These are phyloP conservation scores for Neosilurus hyrtlii DNA, from an alignment of 2,797 vertebrate genomes.

Conservation along the genomic window DNA sequence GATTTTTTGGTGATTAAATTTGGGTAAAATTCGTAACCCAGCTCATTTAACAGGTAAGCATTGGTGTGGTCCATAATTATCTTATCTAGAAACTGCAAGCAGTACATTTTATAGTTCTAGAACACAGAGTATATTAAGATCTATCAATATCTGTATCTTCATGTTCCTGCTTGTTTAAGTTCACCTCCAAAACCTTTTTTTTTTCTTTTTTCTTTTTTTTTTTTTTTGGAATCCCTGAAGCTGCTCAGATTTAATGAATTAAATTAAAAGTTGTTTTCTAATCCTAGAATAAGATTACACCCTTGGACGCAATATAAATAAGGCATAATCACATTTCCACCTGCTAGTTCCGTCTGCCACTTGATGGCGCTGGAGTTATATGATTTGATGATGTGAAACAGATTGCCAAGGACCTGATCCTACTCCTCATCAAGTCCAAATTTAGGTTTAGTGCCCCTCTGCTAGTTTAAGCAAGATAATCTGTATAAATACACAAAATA, in stretches of 20 bases:
- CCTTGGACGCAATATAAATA: not conserved
- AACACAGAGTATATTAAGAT: not conserved
- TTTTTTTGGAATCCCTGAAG: not conserved
- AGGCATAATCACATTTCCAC: not conserved
- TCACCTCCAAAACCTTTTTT: not conserved
- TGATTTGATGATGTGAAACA: slow-evolving; percentile 7
- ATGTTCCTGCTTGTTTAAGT: not conserved
- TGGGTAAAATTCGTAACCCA: too few species aligned
- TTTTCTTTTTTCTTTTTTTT: too few species aligned
- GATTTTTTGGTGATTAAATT: too few species aligned
- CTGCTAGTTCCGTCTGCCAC: slow-evolving; percentile 22
- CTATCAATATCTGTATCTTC: too few species aligned
- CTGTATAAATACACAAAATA: not conserved
- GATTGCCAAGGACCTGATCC: not conserved
- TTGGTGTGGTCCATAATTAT: too few species aligned
- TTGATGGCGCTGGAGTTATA: slow-evolving; percentile 46
- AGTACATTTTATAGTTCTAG: not conserved
- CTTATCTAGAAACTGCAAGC: not conserved
- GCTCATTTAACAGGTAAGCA: too few species aligned
- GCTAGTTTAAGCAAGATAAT: not conserved
- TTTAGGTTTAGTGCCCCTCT: not conserved
- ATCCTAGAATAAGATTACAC: too few species aligned
- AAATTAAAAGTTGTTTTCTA: not conserved
- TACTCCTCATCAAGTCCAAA: slow-evolving; percentile 29
- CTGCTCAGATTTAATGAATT: not conserved